Evolutionary conservation across 2,113 vertebrate species (phyloP).

Genomic region (Trichomycterus rosablanca): DNA sequence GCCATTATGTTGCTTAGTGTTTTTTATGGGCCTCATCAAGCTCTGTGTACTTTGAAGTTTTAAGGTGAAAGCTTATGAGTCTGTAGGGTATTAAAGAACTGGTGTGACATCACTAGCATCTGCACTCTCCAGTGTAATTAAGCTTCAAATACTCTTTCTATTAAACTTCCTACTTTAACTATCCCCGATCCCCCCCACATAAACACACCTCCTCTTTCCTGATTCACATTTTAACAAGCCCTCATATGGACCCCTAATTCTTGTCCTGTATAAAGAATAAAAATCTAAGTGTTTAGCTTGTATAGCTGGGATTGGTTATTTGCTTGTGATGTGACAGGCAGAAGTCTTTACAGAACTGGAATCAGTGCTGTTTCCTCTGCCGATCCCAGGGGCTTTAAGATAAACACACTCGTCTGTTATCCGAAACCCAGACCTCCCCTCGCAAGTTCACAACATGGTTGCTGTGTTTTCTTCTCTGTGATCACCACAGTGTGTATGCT

Average conservation of each 20-base stretch:
- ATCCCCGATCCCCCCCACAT: no score
- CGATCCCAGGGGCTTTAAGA: conserved; percentile 40
- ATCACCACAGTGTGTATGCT: conserved; percentile 32
- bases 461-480: conserved; percentile 37
- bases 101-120: no score
- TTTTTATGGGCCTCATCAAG: no score
- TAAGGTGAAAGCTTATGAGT: no score
- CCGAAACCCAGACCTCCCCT: conserved; percentile 29
- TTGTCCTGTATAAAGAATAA: no score
- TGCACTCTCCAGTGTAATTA: no score
- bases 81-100: no score
- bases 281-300: neutral
- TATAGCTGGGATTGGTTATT: conserved; percentile 43
- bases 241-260: neutral
- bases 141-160: no score
- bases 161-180: no score
- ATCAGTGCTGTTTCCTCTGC: conserved; percentile 55
- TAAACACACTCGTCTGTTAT: conserved; percentile 47
- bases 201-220: neutral
- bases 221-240: neutral
- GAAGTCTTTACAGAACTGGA: conserved; percentile 52
- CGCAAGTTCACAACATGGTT: conserved; percentile 33
- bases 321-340: conserved; percentile 51
- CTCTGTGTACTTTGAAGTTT: no score
- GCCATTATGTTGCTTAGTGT: no score